Evolutionary conservation across 2,888 invertebrate species (phyloP).

Genomic region (Sicus ferrugineus): DNA sequence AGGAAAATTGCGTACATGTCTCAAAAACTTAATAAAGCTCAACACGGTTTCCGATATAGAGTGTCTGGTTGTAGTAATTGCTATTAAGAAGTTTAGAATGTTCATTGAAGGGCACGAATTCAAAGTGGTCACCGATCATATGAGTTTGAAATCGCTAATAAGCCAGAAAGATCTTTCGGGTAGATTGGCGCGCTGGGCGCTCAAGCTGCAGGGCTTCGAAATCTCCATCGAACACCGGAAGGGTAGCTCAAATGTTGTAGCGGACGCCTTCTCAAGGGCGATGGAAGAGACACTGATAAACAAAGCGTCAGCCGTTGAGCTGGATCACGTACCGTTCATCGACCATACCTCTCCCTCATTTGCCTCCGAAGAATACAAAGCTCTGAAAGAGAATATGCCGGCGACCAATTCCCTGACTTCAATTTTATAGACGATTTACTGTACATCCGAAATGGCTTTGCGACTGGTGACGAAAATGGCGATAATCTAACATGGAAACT

Average conservation of each 20-base stretch:
- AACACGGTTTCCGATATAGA: conserved; percentile 31
- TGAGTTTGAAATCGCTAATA: conserved; percentile 14
- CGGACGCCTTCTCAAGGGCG: background rate
- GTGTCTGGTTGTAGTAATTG: conserved; percentile 30
- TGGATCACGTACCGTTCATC: background rate
- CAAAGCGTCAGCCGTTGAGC: background rate
- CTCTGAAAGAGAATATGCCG: background rate
- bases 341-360: background rate
- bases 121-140: conserved; percentile 1
- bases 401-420: background rate
- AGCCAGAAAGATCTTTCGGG: background rate
- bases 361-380: background rate
- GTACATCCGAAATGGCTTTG: background rate
- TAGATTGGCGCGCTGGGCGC: background rate
- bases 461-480: background rate
- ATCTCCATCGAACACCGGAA: background rate
- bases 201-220: conserved; percentile 1
- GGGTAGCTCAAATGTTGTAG: background rate
- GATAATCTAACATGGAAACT: conserved; percentile 1
- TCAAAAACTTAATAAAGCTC: conserved; percentile 37
- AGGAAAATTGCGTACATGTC: conserved; percentile 35
- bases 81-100: conserved; percentile 30
- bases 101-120: conserved; percentile 20
- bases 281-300: background rate
- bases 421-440: background rate